Conservation (phyloP, 1,140 invertebrate species). For the Achroia grisella region DNA sequence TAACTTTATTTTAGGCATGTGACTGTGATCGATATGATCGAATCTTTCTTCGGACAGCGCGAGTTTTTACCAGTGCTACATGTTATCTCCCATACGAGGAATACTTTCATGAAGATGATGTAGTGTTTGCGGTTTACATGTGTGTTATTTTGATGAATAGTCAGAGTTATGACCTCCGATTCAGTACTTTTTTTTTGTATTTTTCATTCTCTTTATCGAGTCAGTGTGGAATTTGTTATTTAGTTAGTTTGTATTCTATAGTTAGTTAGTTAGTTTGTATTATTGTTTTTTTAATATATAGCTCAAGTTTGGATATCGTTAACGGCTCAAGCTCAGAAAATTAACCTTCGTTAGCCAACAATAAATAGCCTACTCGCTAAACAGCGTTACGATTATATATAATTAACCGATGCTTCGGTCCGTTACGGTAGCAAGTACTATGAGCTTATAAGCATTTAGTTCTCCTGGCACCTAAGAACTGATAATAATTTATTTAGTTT, state of each 20-base stretch:
- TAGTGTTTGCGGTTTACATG: constrained; percentile 33
- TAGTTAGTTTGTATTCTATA: too few relatives aligned
- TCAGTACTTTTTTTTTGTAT: constrained; percentile 19
- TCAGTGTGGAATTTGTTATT: too few relatives aligned
- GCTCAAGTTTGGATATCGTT: constrained; percentile 7
- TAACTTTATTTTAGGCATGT: constrained; percentile 65
- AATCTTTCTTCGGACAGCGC: constrained; percentile 52
- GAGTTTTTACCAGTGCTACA: constrained; percentile 26
- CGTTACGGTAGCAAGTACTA: constrained; percentile 43
- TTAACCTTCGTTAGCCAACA: constrained; percentile 52
- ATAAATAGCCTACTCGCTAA: constrained; percentile 47
- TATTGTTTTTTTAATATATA: too few relatives aligned
- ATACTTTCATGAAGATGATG: constrained; percentile 36
- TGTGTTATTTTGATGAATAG: constrained; percentile 41
- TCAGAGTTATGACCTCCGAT: constrained; percentile 33
- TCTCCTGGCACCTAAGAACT: constrained; percentile 18
- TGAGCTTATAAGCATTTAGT: constrained; percentile 23
- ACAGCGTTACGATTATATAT: constrained; percentile 44
- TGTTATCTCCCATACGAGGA: constrained; percentile 12
- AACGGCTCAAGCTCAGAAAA: constrained; percentile 21
- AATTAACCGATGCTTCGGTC: constrained; percentile 39
- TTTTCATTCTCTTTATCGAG: neutral
- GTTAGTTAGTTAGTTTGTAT: too few relatives aligned
- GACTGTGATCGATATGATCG: constrained; percentile 68
- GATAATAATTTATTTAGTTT: constrained; percentile 5